Base-by-base conservation (phyloP, 1,140 invertebrate species). In the Idris sp. region DNA sequence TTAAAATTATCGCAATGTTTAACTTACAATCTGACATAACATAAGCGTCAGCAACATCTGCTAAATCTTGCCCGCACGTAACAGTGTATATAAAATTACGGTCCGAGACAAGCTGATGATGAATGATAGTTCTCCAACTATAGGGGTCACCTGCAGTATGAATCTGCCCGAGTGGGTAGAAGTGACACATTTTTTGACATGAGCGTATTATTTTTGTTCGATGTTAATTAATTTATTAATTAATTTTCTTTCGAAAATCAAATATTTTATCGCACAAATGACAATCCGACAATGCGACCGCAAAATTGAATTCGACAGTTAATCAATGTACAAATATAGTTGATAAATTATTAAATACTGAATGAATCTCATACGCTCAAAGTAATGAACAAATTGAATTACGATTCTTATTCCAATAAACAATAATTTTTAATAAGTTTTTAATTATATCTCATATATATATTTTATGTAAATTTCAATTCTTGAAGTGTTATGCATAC, bases 121-220 rank as follows among this genome's bases (percentile, higher is more conserved):
- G 64, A 58, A 58, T 68, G 64, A 68, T 68, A 68, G 53, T 68
- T 68, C 30, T 48, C 41, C 48, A 67, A 67, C 62, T 67, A 67
- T 56, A 56, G 33, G 35, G 51, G 33, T 41, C 18, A 26, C 10
- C 16, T 15, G 16, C 31, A 56, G 56, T 56, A 30, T 54, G 48
- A 65, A 38, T 46, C 9, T 48, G 31, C 15, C 41, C n/a, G n/a
- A 65, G 41, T 65, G 30, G 49, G 46, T 28, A 18, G 2, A 8
- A 1, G 0, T 10, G 6, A 14, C 1, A 1, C 2, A 53, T 30
- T 64, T 64, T 44, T 53, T 4, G 5, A 15, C n/a, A 1, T 6
- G 13, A n/a, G n/a, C n/a, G n/a, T 8, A 4, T 15, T 26, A 49
- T 26, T 11, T 61, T 61, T 11, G 13, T 61, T 59, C 16, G 6